These are phyloP conservation scores for Brachyptera risi DNA, from an alignment of 2,888 invertebrate species.

Conservation along the genomic window DNA sequence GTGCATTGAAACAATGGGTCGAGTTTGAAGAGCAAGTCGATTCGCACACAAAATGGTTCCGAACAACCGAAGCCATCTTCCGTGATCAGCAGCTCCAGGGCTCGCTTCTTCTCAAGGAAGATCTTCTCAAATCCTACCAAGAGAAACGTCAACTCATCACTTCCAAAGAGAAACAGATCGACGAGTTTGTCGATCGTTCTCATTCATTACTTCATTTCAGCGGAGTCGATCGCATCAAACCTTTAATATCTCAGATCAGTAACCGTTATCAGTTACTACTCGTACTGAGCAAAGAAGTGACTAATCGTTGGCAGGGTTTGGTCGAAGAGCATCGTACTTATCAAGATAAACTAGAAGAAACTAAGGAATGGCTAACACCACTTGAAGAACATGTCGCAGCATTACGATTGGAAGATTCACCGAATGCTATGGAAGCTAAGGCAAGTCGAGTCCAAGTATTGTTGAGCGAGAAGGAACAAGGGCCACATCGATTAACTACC, in stretches of 20 bases:
- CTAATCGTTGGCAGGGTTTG: conserved; percentile 77
- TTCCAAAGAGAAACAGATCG: conserved; percentile 78
- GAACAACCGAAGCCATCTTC: conserved; percentile 76
- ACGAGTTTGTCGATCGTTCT: conserved; percentile 84
- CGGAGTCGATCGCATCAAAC: conserved; percentile 79
- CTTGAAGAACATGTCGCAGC: conserved; percentile 65
- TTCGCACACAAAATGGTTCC: conserved; percentile 79
- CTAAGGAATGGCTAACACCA: conserved; percentile 71
- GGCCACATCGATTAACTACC: conserved; percentile 70
- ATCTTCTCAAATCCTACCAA: conserved; percentile 59
- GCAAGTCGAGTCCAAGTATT: conserved; percentile 40
- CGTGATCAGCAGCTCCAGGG: conserved; percentile 82
- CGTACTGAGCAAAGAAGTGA: conserved; percentile 77
- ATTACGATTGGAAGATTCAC: conserved; percentile 49
- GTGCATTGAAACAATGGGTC: conserved; percentile 76
- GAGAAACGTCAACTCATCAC: conserved; percentile 71
- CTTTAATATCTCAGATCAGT: conserved; percentile 83
- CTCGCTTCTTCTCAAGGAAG: conserved; percentile 68
- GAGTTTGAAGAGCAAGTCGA: conserved; percentile 81
- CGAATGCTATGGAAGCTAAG: conserved; percentile 39
- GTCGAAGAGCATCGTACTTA: conserved; percentile 78
- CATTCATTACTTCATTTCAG: conserved; percentile 79
- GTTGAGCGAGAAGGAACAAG: conserved; percentile 74
- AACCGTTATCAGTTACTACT: conserved; percentile 79
- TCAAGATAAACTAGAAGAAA: conserved; percentile 67